Base-by-base conservation (phyloP, 2,113 vertebrate species). In the Oxyruncus cristatus region DNA sequence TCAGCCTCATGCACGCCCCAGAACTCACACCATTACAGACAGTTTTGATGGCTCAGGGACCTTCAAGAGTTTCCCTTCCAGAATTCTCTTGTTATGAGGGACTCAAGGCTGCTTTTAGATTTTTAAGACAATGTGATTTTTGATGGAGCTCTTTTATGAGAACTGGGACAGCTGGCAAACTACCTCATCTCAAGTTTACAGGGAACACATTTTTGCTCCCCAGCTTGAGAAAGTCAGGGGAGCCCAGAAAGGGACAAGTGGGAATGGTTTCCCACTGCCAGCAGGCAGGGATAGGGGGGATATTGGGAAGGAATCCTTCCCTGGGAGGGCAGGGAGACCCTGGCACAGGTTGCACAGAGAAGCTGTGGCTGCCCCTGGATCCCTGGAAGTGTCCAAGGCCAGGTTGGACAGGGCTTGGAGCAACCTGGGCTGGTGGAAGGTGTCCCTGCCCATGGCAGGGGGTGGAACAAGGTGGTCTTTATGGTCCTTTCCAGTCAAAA, bases 301-400 rank as follows among this genome's bases (percentile, higher is more conserved):
- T 18, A 5, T 1, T 26, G 39, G 46, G 24, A 3, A 52, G 20
- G 7, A 53, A 68, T 41, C 4, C 1, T 4, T 61, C 44, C 33
- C 46, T 68, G 28, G 0, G 20, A 68, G 24, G 39, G 39, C 16
- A 27, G 5, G 0, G 0, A 74, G 52, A 39, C 15, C 23, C 37
- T 82, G 70, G 33, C 19, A 61, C 46, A 44, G 32, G 30, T 1
- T 35, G 32, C 14, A 16, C 58, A 58, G 37, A 44, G 59, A 0
- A 73, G 50, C 44, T 89, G 52, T 24, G 37, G 53, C 19, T 82
- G 33, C n/a, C 24, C 24, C 46, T n/a, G 32, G 55, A 61, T 30
- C 37, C 37, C 77, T 81, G 61, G 10, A 0, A 66, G 28, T 39
- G 33, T 0, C 23, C 33, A 28, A 52, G 28, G 37, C 10, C 53